Base-by-base conservation (phyloP, 1,140 invertebrate genomes). In the Samia ricini region DNA sequence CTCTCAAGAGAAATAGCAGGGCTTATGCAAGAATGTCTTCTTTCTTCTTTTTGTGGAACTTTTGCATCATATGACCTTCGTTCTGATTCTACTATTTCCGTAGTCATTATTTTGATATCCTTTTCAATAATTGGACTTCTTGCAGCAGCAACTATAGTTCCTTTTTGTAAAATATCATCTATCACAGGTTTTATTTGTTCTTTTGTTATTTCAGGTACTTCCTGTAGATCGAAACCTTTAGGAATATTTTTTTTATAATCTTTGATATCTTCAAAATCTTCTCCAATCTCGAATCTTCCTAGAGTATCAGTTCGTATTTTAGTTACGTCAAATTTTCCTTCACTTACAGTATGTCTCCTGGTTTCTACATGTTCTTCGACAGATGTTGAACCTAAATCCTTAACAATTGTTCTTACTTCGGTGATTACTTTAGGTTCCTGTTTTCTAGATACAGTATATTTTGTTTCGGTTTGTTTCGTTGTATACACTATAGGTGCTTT, bases 1-100 rank as follows among this genome's bases (percentile, higher is more conserved):
- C 85, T 81, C 76, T 90, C 88, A n/a, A 90, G 64, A 20, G 88
- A 90, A 56, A 90, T 88, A 24, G 88, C 88, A 55, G 88, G 88
- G 64, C 88, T 90, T 3, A 90, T 82, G 64, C 88, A 88, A 5
- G 88, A 90, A 77, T 90, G 85, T 69, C 88, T 72, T 49, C 88
- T 71, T 68, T 90, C 88, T 55, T 88, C 85, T 81, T 86, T 88
- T 42, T 80, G 78, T 0, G 85, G 85, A 19, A 85, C 88, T 77
- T 88, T 90, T 21, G 82, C 76, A 61, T 90, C 85, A 50, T 89
- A 90, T 19, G 80, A 87, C 56, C 85, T 68, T 61, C 83, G 89
- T 74, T 90, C 88, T n/a, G 75, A 68, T 69, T 90, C 85, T 23
- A 83, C 66, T 54, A 78, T 78, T 68, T 89, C 88, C 76, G 85